These are phyloP conservation scores for Cosmia trapezina DNA, from an alignment of 2,888 invertebrate species.

Conservation along the genomic window DNA sequence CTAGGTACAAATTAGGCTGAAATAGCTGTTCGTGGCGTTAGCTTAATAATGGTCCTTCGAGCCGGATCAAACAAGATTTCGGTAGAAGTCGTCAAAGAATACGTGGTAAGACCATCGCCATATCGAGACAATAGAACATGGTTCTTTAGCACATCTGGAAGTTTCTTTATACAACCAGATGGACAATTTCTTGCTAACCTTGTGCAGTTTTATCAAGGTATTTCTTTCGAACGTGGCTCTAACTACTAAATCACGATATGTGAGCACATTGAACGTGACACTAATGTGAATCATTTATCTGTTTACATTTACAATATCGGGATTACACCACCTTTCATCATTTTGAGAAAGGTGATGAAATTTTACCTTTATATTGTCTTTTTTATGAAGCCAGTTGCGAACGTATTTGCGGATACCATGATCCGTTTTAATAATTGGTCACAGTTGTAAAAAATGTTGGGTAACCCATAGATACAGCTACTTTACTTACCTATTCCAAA, in stretches of 20 bases:
- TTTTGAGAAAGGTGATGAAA: conserved; percentile 33
- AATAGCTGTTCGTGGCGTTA: not conserved
- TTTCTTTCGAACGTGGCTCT: conserved; percentile 44
- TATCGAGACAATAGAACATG: not conserved
- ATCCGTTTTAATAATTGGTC: not conserved
- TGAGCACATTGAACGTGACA: conserved; percentile 53
- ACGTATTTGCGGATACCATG: not conserved
- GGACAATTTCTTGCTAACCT: conserved; percentile 19
- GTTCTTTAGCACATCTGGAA: not conserved
- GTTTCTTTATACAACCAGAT: conserved; percentile 13
- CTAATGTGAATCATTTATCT: conserved; percentile 46
- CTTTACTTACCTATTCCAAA: not conserved
- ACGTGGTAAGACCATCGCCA: not conserved
- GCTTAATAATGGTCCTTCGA: conserved; percentile 14
- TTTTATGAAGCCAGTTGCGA: not conserved
- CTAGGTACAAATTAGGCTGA: not conserved
- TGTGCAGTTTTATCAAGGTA: conserved; percentile 45
- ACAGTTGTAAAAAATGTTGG: not conserved
- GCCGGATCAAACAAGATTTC: not conserved
- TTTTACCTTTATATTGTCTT: conserved; percentile 5
- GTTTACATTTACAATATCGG: conserved; percentile 34
- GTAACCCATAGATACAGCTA: not conserved
- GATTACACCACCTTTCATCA: conserved; percentile 45
- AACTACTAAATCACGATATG: conserved; percentile 36
- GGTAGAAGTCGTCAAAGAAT: not conserved